Base-by-base conservation (phyloP, 2,797 vertebrate species). In the Phrynocephalus vlangalii region DNA sequence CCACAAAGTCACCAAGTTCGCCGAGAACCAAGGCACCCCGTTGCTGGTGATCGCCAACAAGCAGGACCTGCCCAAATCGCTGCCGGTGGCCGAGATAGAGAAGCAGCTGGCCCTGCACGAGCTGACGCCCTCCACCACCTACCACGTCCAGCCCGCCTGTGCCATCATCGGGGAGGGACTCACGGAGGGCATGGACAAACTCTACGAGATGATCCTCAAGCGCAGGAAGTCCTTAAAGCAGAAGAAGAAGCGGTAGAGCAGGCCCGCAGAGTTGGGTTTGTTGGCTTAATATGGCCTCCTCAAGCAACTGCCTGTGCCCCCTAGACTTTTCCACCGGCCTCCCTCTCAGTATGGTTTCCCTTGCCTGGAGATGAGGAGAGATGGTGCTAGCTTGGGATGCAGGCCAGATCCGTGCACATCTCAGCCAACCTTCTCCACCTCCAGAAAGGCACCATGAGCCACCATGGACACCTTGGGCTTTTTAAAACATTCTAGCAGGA, bases 81-180 rank as follows among this genome's bases (percentile, higher is more conserved):
- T 99, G 94, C 97, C 98, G 0, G 98, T 99, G 89, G 97, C 96
- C 1, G 98, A 99, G 96, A 98, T 99, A 79, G 98, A 98, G 96
- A 97, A 98, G 94, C 98, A 99, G 96, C 96, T 99, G 95, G 98
- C 98, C 0, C 96, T 99, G 83, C 97, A 97, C 10, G 98, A 99
- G 96, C 97, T 99, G 84, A 97, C 97, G 90, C 98, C 98, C 28
- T 97, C 98, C 96, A 99, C 98, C 89, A 97, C 98, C 16, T 99
- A 98, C 96, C 98, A 99, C 94, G 96, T 99, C 92, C 99, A 99
- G 96, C 98, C 99, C 13, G 98, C 98, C 75, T 99, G 99, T 94
- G 99, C 99, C 95, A 99, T 99, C 96, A 99, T 99, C 63, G 99
- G 99, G 75, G 99, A 99, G 95, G 99, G 99, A 70, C 98, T 99